A percentile compares a stretch with the other conserved stretches of the same genome.
Evolutionary conservation across 2,888 invertebrate species (phyloP).

Genomic region (Nymphalis c-album): DNA sequence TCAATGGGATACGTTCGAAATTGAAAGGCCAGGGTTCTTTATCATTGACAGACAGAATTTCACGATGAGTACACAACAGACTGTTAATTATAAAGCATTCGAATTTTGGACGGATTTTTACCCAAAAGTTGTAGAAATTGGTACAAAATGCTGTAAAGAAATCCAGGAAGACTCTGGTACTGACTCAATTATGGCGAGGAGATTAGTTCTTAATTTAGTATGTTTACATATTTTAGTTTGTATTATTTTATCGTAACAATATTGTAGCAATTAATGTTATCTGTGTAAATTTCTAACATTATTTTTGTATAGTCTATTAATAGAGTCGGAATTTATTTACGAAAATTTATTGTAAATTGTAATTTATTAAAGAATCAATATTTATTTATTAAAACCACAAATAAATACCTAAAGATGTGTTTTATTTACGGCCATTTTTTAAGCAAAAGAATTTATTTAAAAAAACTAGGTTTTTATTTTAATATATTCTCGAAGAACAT

Average conservation of each 20-base stretch:
- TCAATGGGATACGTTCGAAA: constrained; percentile 87
- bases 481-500: too few species aligned
- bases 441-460: too few species aligned
- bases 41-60: constrained; percentile 88
- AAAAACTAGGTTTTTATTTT: too few species aligned
- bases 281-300: constrained; percentile 52
- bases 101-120: constrained; percentile 93
- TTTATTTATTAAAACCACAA: constrained; percentile 38
- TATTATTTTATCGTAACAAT: constrained; percentile 55
- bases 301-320: constrained; percentile 75
- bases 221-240: constrained; percentile 51
- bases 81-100: constrained; percentile 88
- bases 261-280: constrained; percentile 19
- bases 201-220: constrained; percentile 54
- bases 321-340: constrained; percentile 52
- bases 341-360: constrained; percentile 27
- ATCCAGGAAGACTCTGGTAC: constrained; percentile 68
- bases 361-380: constrained; percentile 33
- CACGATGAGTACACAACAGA: constrained; percentile 86
- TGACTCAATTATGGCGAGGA: constrained; percentile 48
- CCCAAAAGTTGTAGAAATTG: constrained; percentile 87
- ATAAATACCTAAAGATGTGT: constrained; percentile 27
- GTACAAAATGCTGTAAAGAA: constrained; percentile 88
- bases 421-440: constrained; percentile 6
- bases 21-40: constrained; percentile 85